Percentiles rank a stretch among this genome's conserved stretches.
These are phyloP conservation scores for Ophthalmolycus amberensis DNA, from an alignment of 2,113 vertebrate genomes.

Conservation along the genomic window DNA sequence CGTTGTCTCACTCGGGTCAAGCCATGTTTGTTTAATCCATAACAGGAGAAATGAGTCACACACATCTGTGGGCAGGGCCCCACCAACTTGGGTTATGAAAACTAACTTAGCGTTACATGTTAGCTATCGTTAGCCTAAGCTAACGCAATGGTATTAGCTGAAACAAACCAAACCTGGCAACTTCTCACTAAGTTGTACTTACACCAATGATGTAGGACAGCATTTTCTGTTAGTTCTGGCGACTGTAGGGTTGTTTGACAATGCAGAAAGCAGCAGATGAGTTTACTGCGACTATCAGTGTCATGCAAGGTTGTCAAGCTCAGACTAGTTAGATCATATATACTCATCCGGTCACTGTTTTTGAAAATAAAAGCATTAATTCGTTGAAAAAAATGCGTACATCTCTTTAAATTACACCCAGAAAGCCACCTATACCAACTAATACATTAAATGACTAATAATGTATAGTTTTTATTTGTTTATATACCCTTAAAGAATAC, in stretches of 20 bases:
- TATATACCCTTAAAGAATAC: not conserved
- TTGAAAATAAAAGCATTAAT: conserved; percentile 15
- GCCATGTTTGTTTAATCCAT: conserved; percentile 9
- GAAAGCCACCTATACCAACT: fast-evolving
- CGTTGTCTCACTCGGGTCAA: conserved; percentile 29
- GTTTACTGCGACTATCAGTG: not conserved
- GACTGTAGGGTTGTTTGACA: not conserved
- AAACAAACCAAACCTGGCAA: fast-evolving
- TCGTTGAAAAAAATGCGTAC: not conserved
- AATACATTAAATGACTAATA: fast-evolving
- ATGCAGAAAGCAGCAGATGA: not conserved
- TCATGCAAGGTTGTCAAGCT: not conserved
- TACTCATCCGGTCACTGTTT: not conserved
- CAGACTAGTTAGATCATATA: fast-evolving
- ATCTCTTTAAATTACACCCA: not conserved
- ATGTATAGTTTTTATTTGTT: not conserved
- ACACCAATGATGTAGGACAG: conserved; percentile 76
- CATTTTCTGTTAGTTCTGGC: conserved; percentile 49
- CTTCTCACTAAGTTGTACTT: conserved; percentile 42
- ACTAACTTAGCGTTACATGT: not conserved
- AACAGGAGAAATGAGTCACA: conserved; percentile 72
- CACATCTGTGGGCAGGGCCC: conserved; percentile 6
- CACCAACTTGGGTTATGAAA: not conserved
- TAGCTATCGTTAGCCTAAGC: not conserved
- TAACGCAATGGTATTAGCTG: not conserved